Percentiles rank a stretch among this genome's conserved stretches.
Evolutionary conservation across 92 coral and sea anemone species (phyloP).

Genomic region (Heteractis magnifica): DNA sequence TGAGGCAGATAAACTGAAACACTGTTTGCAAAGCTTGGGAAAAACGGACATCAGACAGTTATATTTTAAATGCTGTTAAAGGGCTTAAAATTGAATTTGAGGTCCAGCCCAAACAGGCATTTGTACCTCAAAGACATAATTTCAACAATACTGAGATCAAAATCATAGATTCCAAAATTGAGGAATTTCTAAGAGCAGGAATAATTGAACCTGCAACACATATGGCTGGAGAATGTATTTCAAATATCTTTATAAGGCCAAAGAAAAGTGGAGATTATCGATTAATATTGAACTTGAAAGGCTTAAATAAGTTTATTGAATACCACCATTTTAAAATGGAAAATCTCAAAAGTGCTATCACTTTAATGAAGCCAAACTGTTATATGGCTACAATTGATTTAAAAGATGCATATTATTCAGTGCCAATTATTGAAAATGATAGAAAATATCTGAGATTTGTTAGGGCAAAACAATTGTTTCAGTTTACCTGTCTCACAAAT

Average conservation of each 20-base stretch:
- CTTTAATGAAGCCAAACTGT: conserved; percentile 17
- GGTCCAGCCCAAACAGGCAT: conserved; percentile 27
- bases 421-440: background rate
- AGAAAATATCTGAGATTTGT: conserved; percentile 20
- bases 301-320: background rate
- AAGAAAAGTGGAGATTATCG: conserved; percentile 1
- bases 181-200: conserved; percentile 7
- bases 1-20: conserved; percentile 46
- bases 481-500: conserved; percentile 39
- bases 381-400: background rate
- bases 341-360: conserved; percentile 9
- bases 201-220: conserved; percentile 10
- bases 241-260: conserved; percentile 1
- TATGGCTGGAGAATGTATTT: background rate
- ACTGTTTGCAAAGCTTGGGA: conserved; percentile 30
- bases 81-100: conserved; percentile 44
- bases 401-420: conserved; percentile 24
- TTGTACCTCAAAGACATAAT: conserved; percentile 25
- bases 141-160: conserved; percentile 37
- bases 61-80: conserved; percentile 28
- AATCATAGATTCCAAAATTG: conserved; percentile 25
- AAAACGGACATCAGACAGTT: conserved; percentile 34
- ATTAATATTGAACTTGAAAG: conserved; percentile 7
- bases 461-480: conserved; percentile 15
- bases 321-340: conserved; percentile 31